Conservation (phyloP, 35 echinoderm and acorn worm species). For the Apostichopus californicus region DNA sequence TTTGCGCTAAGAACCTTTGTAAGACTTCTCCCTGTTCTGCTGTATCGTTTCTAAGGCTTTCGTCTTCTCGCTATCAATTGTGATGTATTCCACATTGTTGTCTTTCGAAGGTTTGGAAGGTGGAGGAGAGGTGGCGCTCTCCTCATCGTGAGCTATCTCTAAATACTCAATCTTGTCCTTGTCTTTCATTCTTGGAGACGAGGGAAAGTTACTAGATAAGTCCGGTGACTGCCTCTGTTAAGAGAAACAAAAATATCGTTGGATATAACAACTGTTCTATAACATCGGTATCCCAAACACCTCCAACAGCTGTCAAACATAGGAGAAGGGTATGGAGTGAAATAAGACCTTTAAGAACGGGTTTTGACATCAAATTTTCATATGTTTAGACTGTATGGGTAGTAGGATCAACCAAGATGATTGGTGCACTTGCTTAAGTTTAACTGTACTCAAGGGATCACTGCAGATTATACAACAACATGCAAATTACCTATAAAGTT, state of each 20-base stretch:
- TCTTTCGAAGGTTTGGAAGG: constrained; percentile 56
- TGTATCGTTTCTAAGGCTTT: constrained; percentile 63
- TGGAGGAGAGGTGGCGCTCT: constrained; percentile 23
- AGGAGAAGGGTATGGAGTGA: no score
- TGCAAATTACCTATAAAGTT: no score
- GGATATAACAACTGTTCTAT: no score
- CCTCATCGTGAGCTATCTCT: constrained; percentile 74
- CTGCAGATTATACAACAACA: no score
- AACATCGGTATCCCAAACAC: no score
- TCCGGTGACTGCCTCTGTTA: constrained; percentile 14
- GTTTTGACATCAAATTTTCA: no score
- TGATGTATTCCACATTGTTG: constrained; percentile 71
- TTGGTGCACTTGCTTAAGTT: no score
- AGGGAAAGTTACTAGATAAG: constrained; percentile 1
- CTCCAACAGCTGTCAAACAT: background rate
- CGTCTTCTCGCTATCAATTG: constrained; percentile 66
- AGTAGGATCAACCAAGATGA: no score
- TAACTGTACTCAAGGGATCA: no score
- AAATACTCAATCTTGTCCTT: constrained; percentile 74
- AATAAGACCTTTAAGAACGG: no score
- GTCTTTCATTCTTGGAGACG: background rate
- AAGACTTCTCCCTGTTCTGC: constrained; percentile 63
- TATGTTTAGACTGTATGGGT: no score
- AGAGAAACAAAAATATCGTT: background rate
- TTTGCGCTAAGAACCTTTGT: constrained; percentile 46